Base-by-base conservation (phyloP, 2,797 vertebrate species). In the Hipposideros larvatus region DNA sequence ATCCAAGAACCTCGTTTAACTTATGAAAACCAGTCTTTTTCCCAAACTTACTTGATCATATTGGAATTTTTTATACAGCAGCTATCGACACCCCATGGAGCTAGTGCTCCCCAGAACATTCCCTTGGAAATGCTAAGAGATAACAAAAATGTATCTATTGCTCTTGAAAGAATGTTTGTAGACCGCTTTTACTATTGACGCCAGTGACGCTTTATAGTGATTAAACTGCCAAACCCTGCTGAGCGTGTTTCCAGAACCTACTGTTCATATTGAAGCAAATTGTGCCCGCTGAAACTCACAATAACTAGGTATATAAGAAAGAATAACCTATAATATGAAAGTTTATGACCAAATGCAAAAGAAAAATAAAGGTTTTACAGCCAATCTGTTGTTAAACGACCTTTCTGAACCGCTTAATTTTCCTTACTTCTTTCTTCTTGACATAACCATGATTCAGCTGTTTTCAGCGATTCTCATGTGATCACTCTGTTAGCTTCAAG, bases 381-480 rank as follows among this genome's bases (percentile, higher is more conserved):
- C 31, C 8, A 57, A 59, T 57, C 41, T 63, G 14, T 26, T 70
- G 16, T 68, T 95, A 43, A 74, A 65, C 5, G 74, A 63, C 5
- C 55, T 93, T 61, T 61, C 57, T 37, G 24, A 73, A 43, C 28
- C 71, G 55, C n/a, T 59, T 84, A 37, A 4, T 41, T 90, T 93
- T 70, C 26, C 37, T 28, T n/a, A 19, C 63, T 92, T 61, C 21
- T 96, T 96, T 71, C 10, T 90, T 92, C 28, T 57, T 22, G 13
- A 80, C 14, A 83, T 77, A 90, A 91, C 53, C 9, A 34, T 70
- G 34, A 88, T 84, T 61, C n/a, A 57, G 14, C 15, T 26, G 21
- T 89, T 68, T 53, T 41, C 82, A 79, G 43, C 53, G n/a, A 19
- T 14, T 79, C 28, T 71, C 59, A 65, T 37, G 7, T 2, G 22